A percentile compares a stretch with the other conserved stretches of the same genome.
phyloP scores from a whole-genome alignment of 2,888 invertebrate genomes.

The Eupithecia inturbata region DNA sequence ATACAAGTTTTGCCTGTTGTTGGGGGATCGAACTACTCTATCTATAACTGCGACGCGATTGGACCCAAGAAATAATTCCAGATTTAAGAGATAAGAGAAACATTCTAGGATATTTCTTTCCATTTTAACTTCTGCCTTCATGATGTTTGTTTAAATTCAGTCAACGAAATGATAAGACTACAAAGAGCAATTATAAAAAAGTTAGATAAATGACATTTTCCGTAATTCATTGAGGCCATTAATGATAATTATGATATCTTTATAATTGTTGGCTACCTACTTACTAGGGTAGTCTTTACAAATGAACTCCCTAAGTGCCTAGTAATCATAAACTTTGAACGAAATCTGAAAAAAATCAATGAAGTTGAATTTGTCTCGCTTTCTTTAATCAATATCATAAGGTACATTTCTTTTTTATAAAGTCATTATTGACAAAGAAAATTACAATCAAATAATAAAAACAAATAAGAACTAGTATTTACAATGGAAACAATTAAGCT shows the following conservation, averaged over 20 bases:
- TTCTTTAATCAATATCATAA: too few species aligned
- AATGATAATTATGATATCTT: neutral
- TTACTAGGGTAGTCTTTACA: too few species aligned
- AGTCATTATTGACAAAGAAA: too few species aligned
- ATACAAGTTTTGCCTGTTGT: constrained; percentile 47
- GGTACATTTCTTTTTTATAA: too few species aligned
- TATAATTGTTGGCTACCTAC: neutral
- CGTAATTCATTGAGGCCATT: neutral
- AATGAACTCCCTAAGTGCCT: neutral
- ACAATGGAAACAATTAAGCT: too few species aligned
- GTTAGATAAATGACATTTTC: neutral
- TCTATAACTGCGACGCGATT: constrained; percentile 46
- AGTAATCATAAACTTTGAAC: neutral
- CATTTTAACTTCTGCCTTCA: neutral
- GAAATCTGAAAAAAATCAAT: neutral
- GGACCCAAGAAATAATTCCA: constrained; percentile 48
- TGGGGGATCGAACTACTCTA: constrained; percentile 37
- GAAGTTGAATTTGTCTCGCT: too few species aligned
- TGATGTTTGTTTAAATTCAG: neutral
- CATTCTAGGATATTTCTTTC: constrained; percentile 26
- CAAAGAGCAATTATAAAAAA: neutral
- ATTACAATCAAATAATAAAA: too few species aligned
- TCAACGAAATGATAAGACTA: neutral
- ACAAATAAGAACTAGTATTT: too few species aligned
- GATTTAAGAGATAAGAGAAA: constrained; percentile 46